phyloP scores from a whole-genome alignment of 2,797 vertebrate genomes.

The Urophycis tenuis region DNA sequence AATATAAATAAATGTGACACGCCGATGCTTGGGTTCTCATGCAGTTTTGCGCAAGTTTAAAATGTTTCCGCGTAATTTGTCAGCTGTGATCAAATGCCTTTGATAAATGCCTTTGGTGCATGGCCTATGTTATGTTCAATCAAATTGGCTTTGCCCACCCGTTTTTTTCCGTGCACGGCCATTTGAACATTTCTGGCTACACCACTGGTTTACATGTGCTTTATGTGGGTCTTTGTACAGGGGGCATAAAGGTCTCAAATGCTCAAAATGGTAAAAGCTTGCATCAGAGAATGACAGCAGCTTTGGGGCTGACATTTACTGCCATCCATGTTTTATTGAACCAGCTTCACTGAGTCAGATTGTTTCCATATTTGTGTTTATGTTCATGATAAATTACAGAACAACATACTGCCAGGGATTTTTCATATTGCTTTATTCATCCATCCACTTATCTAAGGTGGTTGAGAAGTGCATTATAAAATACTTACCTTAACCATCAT shows the following conservation, averaged over 20 bases:
- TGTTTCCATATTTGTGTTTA: neutral
- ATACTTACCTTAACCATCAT: slow-evolving; percentile 31
- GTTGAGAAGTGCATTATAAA: slow-evolving; percentile 40
- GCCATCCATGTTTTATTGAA: neutral
- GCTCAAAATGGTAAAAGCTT: neutral
- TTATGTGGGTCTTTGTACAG: neutral
- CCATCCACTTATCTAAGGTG: slow-evolving; percentile 43
- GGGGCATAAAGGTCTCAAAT: neutral
- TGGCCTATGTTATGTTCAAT: no score
- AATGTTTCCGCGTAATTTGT: no score
- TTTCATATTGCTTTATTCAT: slow-evolving; percentile 15
- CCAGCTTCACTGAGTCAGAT: neutral
- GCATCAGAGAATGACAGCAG: neutral
- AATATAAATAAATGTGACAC: no score
- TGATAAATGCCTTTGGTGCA: no score
- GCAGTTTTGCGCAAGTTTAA: no score
- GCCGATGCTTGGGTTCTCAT: no score
- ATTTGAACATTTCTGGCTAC: no score
- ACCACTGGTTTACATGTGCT: no score
- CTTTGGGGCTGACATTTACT: neutral
- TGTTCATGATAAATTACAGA: neutral
- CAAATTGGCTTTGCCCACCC: no score
- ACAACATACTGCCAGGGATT: neutral
- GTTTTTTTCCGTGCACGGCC: no score
- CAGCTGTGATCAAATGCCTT: no score